phyloP scores from a whole-genome alignment of 2,888 invertebrate species.

The Neocrepidodera transversa region DNA sequence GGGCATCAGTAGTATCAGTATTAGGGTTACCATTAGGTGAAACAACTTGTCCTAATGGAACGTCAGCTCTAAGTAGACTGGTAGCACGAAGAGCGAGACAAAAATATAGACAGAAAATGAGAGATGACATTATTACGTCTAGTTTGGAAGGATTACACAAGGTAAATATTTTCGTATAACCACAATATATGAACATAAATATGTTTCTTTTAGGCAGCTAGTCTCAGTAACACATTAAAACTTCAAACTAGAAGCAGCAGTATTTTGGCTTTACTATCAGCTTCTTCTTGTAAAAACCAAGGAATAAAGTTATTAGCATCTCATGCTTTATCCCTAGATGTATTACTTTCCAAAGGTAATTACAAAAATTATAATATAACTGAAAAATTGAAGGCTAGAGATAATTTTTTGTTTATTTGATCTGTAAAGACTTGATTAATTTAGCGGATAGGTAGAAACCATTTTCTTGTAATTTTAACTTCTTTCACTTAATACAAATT shows the following conservation, averaged over 20 bases:
- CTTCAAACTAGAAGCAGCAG: constrained; percentile 91
- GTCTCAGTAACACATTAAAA: constrained; percentile 86
- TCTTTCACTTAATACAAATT: too few relatives aligned
- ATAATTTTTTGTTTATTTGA: too few relatives aligned
- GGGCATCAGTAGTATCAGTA: constrained; percentile 90
- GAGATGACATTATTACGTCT: constrained; percentile 82
- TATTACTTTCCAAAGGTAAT: constrained; percentile 71
- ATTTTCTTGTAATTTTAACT: too few relatives aligned
- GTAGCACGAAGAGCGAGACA: constrained; percentile 65
- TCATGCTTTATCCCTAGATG: constrained; percentile 91
- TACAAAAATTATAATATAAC: not conserved
- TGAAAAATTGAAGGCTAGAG: too few relatives aligned
- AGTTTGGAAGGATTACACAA: constrained; percentile 90
- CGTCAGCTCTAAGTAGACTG: constrained; percentile 64
- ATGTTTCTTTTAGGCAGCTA: constrained; percentile 71
- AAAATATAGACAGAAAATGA: constrained; percentile 67
- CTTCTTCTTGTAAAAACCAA: constrained; percentile 86
- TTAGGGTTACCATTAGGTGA: constrained; percentile 78
- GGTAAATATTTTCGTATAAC: constrained; percentile 50
- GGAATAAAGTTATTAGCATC: constrained; percentile 83
- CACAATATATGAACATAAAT: too few relatives aligned
- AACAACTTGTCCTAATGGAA: constrained; percentile 51
- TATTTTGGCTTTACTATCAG: constrained; percentile 84
- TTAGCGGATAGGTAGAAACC: too few relatives aligned
- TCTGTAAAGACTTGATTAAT: too few relatives aligned